Evolutionary conservation across 1,140 invertebrate species (phyloP).

Genomic region (Bombyx mori): DNA sequence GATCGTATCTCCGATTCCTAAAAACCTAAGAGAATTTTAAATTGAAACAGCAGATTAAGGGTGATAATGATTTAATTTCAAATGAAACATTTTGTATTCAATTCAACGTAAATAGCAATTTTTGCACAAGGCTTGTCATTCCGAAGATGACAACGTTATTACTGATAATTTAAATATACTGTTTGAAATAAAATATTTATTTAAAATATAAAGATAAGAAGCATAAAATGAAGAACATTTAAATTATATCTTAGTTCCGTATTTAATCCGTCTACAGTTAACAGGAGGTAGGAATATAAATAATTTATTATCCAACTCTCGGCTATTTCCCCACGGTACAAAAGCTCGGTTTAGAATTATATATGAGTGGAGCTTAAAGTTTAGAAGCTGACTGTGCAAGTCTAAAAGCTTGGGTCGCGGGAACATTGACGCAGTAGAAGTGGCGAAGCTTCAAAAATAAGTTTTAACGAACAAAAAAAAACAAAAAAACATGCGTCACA

Average conservation of each 20-base stretch:
- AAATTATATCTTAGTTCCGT: constrained; percentile 17
- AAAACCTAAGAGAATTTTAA: no score
- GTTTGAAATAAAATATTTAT: no score
- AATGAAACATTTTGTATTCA: no score
- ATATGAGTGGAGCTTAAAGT: constrained; percentile 69
- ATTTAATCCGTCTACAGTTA: constrained; percentile 29
- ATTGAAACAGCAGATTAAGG: no score
- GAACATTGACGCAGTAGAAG: not conserved
- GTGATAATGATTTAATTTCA: no score
- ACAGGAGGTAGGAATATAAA: constrained; percentile 37
- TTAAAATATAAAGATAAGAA: no score
- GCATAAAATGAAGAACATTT: not conserved
- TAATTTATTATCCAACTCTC: constrained; percentile 62
- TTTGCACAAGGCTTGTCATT: no score
- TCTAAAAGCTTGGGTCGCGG: constrained; percentile 60
- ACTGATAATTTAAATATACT: no score
- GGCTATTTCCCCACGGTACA: constrained; percentile 64
- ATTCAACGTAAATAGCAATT: no score
- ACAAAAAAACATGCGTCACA: not conserved
- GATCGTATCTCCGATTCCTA: no score
- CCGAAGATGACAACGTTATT: no score
- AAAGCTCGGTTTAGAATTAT: constrained; percentile 68
- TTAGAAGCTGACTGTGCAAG: constrained; percentile 66
- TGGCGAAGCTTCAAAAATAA: no score
- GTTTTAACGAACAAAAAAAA: not conserved